Percentiles rank a stretch among this genome's conserved stretches.
Conservation (phyloP, 2,888 invertebrate species). For the Caradrina clavipalpis region DNA sequence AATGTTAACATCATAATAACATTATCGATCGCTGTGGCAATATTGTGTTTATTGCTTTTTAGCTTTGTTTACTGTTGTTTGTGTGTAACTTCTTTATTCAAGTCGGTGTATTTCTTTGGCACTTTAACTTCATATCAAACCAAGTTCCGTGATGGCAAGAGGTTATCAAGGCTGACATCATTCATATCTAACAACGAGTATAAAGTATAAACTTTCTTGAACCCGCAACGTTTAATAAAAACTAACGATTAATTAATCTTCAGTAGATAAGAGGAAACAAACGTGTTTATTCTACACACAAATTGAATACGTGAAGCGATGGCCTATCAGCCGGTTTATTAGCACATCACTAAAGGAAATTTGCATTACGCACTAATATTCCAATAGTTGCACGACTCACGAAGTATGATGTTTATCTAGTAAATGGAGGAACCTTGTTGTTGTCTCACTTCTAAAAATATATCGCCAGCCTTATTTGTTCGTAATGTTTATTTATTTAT, state of each 20-base stretch:
- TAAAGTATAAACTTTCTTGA: constrained; percentile 48
- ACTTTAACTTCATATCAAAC: constrained; percentile 6
- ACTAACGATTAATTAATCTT: constrained; percentile 44
- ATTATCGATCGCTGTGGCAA: constrained; percentile 23
- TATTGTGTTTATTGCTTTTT: constrained; percentile 27
- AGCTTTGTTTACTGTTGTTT: background rate
- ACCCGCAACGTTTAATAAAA: constrained; percentile 28
- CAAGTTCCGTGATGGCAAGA: constrained; percentile 29
- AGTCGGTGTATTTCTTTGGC: constrained; percentile 12
- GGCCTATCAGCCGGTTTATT: constrained; percentile 71
- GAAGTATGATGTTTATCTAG: constrained; percentile 72
- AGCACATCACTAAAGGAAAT: constrained; percentile 73
- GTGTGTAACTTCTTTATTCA: background rate
- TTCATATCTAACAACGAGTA: constrained; percentile 31
- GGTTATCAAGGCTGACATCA: constrained; percentile 54
- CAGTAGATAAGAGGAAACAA: constrained; percentile 45
- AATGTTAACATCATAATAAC: constrained; percentile 41
- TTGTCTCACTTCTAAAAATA: constrained; percentile 56
- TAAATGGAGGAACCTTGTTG: constrained; percentile 70
- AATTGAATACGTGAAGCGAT: constrained; percentile 66
- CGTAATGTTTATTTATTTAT: constrained; percentile 57
- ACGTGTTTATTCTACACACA: constrained; percentile 43
- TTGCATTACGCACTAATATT: constrained; percentile 75
- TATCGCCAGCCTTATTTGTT: constrained; percentile 52
- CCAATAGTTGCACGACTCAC: constrained; percentile 67